Base-by-base conservation (phyloP, 1,140 invertebrate species). In the Drosophila pseudoobscura region DNA sequence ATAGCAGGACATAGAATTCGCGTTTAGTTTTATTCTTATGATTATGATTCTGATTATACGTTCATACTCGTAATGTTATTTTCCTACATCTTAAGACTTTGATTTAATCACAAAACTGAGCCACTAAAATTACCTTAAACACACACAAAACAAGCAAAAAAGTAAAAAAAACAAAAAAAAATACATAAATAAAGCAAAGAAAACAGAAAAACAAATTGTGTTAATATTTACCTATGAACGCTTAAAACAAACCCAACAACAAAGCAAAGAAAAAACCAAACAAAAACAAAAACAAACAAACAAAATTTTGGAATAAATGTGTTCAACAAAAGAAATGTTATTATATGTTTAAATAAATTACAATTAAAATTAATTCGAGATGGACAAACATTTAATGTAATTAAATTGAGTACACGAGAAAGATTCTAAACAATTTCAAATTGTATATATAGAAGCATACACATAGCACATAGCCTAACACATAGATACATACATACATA, bases 281-380 rank as follows among this genome's bases (percentile, higher is more conserved):
- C 26, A 39, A 69, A 35, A 29, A 55, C 35, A 17, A 60, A 52
- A 61, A 58, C 22, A 66, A 68, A 24, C 56, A 54, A 73, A 56
- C 60, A 78, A 88, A 85, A 75, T 64, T 89, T 90, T 85, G 88
- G 84, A 90, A 90, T 90, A 90, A 90, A 90, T 90, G 89, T 90
- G 89, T 90, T 90, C 89, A 90, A 78, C 73, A 64, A 87, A 75
- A 75, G 31, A 68, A 87, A 89, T 89, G 85, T 89, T 89, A 89
- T 89, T 89, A 89, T 89, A 89, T 89, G 85, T 89, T 89, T 89
- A 89, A 89, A 89, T 64, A 62, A 74, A 59, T 58, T 75, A 87
- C 57, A 85, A 53, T 60, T 60, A 87, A 54, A 74, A 59, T 57
- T 75, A 87, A 79, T 69, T 69, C 63, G 62, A 58, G 64, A 59